A percentile compares a stretch with the other conserved stretches of the same genome.
phyloP scores from a whole-genome alignment of 2,113 vertebrate species.

The Perccottus glenii region DNA sequence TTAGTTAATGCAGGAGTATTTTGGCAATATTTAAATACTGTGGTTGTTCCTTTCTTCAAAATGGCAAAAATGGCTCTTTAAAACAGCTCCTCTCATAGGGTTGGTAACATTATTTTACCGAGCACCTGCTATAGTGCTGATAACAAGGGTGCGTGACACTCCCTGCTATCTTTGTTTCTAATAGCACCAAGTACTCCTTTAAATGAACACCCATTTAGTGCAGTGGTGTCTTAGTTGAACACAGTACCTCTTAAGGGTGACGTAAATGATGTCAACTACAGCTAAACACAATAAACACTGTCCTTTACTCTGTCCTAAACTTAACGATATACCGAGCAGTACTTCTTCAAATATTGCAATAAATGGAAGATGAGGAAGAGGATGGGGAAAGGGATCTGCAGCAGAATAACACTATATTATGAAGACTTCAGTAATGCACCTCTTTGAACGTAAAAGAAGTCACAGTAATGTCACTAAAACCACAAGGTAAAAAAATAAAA shows the following conservation, averaged over 20 bases:
- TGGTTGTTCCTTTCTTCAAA: conserved; percentile 27
- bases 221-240: conserved; percentile 21
- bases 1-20: conserved; percentile 50
- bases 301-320: conserved; percentile 41
- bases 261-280: conserved; percentile 32
- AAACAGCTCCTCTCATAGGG: conserved; percentile 25
- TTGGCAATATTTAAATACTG: conserved; percentile 73
- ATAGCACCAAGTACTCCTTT: conserved; percentile 69
- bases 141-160: conserved; percentile 52
- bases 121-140: conserved; percentile 69
- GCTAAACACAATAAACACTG: conserved; percentile 21
- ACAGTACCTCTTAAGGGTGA: conserved; percentile 17
- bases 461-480: conserved; percentile 71
- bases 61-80: conserved; percentile 46
- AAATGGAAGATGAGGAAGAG: conserved; percentile 12
- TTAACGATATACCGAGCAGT: conserved; percentile 21
- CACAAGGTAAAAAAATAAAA: conserved; percentile 58
- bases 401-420: conserved; percentile 42
- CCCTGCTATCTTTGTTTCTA: conserved; percentile 46
- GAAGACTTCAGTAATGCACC: conserved; percentile 52
- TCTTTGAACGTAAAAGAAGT: conserved; percentile 53
- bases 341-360: conserved; percentile 48
- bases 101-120: conserved; percentile 32
- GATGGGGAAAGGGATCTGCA: conserved; percentile 35
- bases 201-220: conserved; percentile 27